Evolutionary conservation across 2,797 vertebrate species (phyloP).

Genomic region (Sarcoramphus papa): DNA sequence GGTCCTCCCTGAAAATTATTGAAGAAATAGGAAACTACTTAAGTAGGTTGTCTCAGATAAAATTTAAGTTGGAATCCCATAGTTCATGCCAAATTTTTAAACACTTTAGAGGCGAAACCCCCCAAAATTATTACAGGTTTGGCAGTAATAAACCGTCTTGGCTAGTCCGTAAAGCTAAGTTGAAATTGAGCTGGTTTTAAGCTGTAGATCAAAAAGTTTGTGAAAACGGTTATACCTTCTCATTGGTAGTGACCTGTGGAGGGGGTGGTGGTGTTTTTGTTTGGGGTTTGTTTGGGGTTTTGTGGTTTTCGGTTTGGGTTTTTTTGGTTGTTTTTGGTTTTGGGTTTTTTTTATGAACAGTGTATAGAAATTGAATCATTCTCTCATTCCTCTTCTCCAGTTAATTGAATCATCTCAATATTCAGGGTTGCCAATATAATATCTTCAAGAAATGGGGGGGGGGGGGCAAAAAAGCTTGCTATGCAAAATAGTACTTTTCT

Average conservation of each 20-base stretch:
- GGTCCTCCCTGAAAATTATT: neutral
- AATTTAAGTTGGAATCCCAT: neutral
- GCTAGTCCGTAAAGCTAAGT: neutral
- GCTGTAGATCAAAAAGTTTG: neutral
- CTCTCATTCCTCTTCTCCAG: neutral
- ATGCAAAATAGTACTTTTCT: neutral
- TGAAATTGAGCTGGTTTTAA: neutral
- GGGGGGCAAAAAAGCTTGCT: neutral
- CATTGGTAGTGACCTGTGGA: neutral
- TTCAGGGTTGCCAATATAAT: neutral
- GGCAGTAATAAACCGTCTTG: neutral
- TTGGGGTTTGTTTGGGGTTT: neutral
- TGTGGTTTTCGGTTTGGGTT: neutral
- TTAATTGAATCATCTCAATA: neutral
- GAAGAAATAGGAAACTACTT: neutral
- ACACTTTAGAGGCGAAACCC: neutral
- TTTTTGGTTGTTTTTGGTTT: neutral
- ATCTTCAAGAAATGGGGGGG: neutral
- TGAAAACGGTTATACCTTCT: neutral
- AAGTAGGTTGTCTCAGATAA: neutral
- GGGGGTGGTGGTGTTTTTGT: neutral
- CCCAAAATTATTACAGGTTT: neutral
- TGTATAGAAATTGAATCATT: neutral
- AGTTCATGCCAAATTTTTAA: neutral
- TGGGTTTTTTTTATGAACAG: neutral